phyloP scores from a whole-genome alignment of 2,797 vertebrate genomes.

The Labeo calbasu region DNA sequence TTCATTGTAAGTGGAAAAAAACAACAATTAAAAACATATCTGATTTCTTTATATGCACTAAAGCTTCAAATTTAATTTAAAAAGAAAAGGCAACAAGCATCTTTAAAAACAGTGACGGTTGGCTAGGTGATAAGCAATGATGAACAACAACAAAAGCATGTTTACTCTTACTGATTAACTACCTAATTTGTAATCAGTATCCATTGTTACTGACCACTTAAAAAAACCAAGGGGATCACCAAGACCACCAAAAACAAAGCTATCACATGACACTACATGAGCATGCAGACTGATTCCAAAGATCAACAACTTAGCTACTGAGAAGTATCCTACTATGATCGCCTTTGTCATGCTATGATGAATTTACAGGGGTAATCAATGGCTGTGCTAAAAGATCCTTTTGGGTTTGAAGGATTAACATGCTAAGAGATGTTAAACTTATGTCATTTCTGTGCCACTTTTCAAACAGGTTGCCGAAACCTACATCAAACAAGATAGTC shows the following conservation, averaged over 20 bases:
- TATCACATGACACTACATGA: neutral
- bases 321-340: neutral
- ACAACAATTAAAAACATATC: neutral
- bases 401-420: neutral
- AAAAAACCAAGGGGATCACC: conserved; percentile 24
- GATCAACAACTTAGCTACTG: neutral
- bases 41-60: neutral
- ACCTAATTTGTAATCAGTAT: conserved; percentile 10
- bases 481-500: neutral
- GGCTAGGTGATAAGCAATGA: conserved; percentile 1
- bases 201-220: conserved; percentile 9
- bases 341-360: neutral
- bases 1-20: neutral
- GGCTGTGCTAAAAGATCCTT: neutral
- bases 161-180: neutral
- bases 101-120: neutral
- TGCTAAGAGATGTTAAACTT: neutral
- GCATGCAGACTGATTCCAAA: conserved; percentile 31
- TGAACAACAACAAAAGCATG: conserved; percentile 9
- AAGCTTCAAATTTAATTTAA: neutral
- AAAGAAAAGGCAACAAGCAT: neutral
- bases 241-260: neutral
- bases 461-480: neutral
- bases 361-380: conserved; percentile 11
- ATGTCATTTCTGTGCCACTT: neutral